Base-by-base conservation (phyloP, 2,888 invertebrate species). In the Nesidiocoris tenuis region DNA sequence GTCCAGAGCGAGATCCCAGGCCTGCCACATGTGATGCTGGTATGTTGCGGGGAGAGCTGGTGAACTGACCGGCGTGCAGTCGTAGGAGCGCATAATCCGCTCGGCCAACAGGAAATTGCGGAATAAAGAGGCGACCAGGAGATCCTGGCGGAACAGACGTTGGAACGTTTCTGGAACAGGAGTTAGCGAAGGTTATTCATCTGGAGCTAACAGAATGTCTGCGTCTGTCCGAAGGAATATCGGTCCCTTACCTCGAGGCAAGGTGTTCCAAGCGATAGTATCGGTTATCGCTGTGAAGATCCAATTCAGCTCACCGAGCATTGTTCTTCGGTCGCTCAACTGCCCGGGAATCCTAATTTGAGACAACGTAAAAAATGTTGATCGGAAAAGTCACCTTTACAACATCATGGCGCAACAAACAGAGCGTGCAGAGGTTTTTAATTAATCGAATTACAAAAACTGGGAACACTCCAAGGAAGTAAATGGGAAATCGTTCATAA, bases 211-310 rank as follows among this genome's bases (percentile, higher is more conserved):
- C 5, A 39, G 12, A 12, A 7, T 3, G 39, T 39, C 39, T n/a
- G n/a, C n/a, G n/a, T n/a, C n/a, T n/a, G n/a, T n/a, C n/a, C n/a
- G n/a, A n/a, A n/a, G n/a, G n/a, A n/a, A n/a, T n/a, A n/a, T n/a
- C n/a, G 3, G 18, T 61, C 21, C 12, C 61, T 56, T 82, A 90
- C 90, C 90, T 86, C 93, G 88, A 2, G 97, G 95, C 81, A 99
- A 87, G 59, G 93, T 94, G 83, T 97, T 97, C 98, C 98, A 99
- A 0, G 99, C 99, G 82, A 99, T 98, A 9, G 99, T 99, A 84
- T 99, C 99, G 0, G 99, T 99, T 81, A 99, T 97, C 61, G 99
- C 98, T 1, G 99, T 99, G 86, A 99, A 99, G 83, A 99, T 98
- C 99, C 99, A 99, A 87, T 99, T 99, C 77, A 99, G 86, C 86